Evolutionary conservation across 2,888 invertebrate genomes (phyloP), one percentile per base, ranked within the genome.

Genomic region (Dynastes hyllus): DNA sequence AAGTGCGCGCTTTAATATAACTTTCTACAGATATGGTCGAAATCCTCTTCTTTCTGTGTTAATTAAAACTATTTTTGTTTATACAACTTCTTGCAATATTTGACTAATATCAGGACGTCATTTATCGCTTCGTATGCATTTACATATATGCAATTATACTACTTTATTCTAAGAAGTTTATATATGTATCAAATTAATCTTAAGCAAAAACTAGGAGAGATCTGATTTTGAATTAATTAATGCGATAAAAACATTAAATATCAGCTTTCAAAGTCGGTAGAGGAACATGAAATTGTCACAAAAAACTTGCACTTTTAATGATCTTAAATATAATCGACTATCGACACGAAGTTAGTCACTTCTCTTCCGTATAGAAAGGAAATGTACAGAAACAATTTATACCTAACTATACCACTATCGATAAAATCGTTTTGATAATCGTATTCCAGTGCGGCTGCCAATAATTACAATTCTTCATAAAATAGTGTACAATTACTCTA

Each of bases 311-410:
- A 6, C n/a, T 58, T 58, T 58, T 45, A 16, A 58, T 58, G 2
- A 22, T 58, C 16, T 55, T 58, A 9, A 16, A 67, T 67, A 67
- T 37, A 71, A 71, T 37, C 55, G 37, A 70, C 32, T 53, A n/a
- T 53, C 22, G 27, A 16, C 55, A 58, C 8, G 22, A 45, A 11
- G 45, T 11, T 58, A 58, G 22, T 16, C 16, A 71, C 71, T 71
- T 71, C 37, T 71, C 71, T 71, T 71, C 71, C 71, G 55, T 32
- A 32, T 71, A 71, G 71, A 71, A 71, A 71, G 71, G 71, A 71
- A 71, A 71, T 55, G 58, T 8, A 51, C 50, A 13, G 50, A 58
- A 71, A 55, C 37, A 71, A 55, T 71, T 40, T 40, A 16, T 71
- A 71, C 16, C 37, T 71, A 71, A n/a, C 37, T 58, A 58, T 58